Base-by-base conservation (phyloP, 2,888 invertebrate species). In the Acleris holmiana region DNA sequence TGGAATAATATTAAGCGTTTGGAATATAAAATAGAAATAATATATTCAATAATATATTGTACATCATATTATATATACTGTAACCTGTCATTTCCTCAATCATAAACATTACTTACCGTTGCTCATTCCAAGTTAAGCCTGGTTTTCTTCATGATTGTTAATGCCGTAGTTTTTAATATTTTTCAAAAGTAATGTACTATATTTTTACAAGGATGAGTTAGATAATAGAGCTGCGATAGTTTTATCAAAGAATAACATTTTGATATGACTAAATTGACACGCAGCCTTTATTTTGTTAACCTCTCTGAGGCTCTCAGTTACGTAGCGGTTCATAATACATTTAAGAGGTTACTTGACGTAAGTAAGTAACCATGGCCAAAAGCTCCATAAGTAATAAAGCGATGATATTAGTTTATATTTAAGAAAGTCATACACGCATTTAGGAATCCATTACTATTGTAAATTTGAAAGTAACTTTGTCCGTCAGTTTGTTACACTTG, bases 41-140 rank as follows among this genome's bases (percentile, higher is more conserved):
- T 53, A 53, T 35, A 53, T 35, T 5, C 25, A 29, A 29, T 53
- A 29, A 57, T 18, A 17, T 35, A 51, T 8, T 57, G 23, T 47
- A 51, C 21, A 35, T 47, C 41, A 53, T 40, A 10, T 58, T 19
- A n/a, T 29, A 8, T 19, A n/a, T 29, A 8, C 2, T 29, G 29
- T 47, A 21, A 58, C n/a, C 25, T 48, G 29, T 48, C 48, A 29
- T 64, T 64, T 64, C 64, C 64, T 64, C 21, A 6, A 25, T 48
- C 53, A 58, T 63, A 57, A 63, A 51, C 58, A 64, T 48, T 53
- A 53, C 51, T 47, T 18, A 53, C 25, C 18, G 47, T 41, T 58
- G 51, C 40, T 47, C 51, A 53, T 51, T 44, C 25, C n/a, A 46
- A 29, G 49, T 17, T 47, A 40, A 23, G 40, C 40, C 35, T 5